Conservation (phyloP, 2,797 vertebrate species). For the Macroramphosus scolopax region DNA sequence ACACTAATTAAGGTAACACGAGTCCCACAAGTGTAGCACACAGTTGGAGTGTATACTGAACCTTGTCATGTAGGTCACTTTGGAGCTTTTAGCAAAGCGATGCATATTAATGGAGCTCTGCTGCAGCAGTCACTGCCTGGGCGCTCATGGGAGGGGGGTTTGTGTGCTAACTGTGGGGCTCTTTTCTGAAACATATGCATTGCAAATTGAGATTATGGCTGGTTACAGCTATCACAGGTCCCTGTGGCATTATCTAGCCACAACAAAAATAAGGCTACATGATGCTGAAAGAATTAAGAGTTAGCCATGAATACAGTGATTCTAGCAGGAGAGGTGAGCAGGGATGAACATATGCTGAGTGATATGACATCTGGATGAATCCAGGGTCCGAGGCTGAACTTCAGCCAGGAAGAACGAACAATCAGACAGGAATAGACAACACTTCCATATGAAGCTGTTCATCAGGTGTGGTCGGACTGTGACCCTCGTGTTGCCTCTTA, state of each 20-base stretch:
- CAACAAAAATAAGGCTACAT: slow-evolving; percentile 41
- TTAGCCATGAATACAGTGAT: slow-evolving; percentile 41
- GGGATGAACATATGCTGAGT: slow-evolving; percentile 31
- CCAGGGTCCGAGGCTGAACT: no score
- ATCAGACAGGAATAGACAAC: no score
- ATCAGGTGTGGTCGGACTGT: slow-evolving; percentile 15
- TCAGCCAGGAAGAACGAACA: no score
- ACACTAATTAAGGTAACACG: slow-evolving; percentile 70
- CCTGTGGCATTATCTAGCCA: slow-evolving; percentile 52
- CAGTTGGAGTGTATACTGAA: slow-evolving; percentile 75
- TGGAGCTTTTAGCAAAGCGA: slow-evolving; percentile 74
- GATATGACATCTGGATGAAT: slow-evolving; percentile 11
- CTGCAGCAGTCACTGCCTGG: slow-evolving; percentile 41
- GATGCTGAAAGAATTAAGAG: slow-evolving; percentile 39
- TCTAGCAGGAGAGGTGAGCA: slow-evolving; percentile 19
- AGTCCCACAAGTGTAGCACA: slow-evolving; percentile 69
- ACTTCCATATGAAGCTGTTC: not conserved
- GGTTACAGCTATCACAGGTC: slow-evolving; percentile 43
- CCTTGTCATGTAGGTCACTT: slow-evolving; percentile 80
- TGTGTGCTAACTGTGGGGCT: slow-evolving; percentile 66
- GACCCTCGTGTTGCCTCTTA: slow-evolving; percentile 10
- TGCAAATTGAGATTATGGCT: slow-evolving; percentile 74
- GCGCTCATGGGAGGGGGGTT: slow-evolving; percentile 49
- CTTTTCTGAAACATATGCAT: slow-evolving; percentile 79
- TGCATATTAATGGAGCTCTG: slow-evolving; percentile 76